Percentiles rank a stretch among this genome's conserved stretches.
Conservation (phyloP, 2,888 invertebrate genomes). For the Cerceris rybyensis region DNA sequence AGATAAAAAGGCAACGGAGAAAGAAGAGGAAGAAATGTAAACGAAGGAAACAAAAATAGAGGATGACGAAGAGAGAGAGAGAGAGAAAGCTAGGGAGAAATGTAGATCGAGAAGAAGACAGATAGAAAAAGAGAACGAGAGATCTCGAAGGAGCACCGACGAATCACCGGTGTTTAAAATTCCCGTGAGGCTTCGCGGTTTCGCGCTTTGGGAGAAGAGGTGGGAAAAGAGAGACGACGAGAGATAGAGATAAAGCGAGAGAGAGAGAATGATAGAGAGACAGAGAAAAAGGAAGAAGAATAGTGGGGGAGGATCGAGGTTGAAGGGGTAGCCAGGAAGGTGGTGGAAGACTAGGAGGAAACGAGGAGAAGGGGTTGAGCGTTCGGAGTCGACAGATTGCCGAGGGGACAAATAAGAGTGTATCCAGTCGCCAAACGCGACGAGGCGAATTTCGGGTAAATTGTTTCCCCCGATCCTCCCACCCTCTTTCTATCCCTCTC, state of each 20-base stretch:
- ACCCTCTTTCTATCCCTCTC: slow-evolving; percentile 20
- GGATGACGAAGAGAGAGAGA: not conserved
- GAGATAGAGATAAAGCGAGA: slow-evolving; percentile 30
- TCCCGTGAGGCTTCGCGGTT: slow-evolving; percentile 74
- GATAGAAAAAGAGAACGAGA: slow-evolving; percentile 10
- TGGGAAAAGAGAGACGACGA: slow-evolving; percentile 47
- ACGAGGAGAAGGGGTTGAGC: slow-evolving; percentile 70
- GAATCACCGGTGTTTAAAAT: slow-evolving; percentile 77
- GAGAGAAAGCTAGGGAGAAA: slow-evolving; percentile 19
- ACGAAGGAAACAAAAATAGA: slow-evolving; percentile 8
- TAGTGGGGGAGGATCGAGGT: slow-evolving; percentile 46
- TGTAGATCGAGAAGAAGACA: slow-evolving; percentile 3
- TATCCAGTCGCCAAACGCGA: slow-evolving; percentile 76
- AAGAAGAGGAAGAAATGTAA: slow-evolving; percentile 1
- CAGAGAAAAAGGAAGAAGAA: slow-evolving; percentile 31
- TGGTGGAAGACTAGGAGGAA: slow-evolving; percentile 54
- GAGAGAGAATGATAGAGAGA: slow-evolving; percentile 17
- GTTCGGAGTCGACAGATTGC: slow-evolving; percentile 77
- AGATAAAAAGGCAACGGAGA: slow-evolving; percentile 8
- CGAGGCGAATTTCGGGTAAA: slow-evolving; percentile 79
- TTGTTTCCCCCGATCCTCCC: slow-evolving; percentile 74
- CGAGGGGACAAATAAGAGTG: slow-evolving; percentile 77
- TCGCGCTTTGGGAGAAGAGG: slow-evolving; percentile 59
- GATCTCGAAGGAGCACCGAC: slow-evolving; percentile 59
- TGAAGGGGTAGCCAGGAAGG: slow-evolving; percentile 55